These are phyloP conservation scores for Catharus minimus DNA, from an alignment of 2,113 vertebrate species.

Conservation along the genomic window DNA sequence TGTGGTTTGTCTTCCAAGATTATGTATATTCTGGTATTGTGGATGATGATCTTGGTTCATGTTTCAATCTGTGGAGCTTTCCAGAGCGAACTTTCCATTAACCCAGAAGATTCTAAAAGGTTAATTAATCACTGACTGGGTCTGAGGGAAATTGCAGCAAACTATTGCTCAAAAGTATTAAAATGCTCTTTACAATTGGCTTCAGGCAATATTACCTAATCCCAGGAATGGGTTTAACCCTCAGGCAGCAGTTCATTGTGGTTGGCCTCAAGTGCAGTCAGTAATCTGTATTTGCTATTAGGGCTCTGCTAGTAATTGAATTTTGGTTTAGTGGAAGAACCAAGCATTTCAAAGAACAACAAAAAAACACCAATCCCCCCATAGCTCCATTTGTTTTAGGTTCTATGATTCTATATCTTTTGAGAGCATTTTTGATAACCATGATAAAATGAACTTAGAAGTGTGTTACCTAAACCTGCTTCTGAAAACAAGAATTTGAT, in stretches of 20 bases:
- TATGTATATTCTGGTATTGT: background rate
- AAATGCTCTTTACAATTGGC: background rate
- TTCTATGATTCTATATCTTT: background rate
- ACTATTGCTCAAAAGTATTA: constrained; percentile 43
- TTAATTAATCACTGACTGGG: constrained; percentile 53
- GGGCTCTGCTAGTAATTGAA: constrained; percentile 29
- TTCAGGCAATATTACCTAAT: constrained; percentile 43
- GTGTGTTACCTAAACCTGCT: background rate
- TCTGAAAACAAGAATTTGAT: background rate
- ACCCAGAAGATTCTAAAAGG: constrained; percentile 42
- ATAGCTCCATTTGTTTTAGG: background rate
- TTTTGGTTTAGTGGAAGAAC: constrained; percentile 30
- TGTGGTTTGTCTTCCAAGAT: background rate
- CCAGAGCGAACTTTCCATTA: constrained; percentile 40
- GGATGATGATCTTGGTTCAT: background rate
- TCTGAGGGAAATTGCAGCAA: constrained; percentile 50
- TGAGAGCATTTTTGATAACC: background rate
- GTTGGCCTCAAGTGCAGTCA: constrained; percentile 48
- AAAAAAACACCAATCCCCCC: too few relatives aligned
- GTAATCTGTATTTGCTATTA: constrained; percentile 51
- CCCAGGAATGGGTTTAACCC: constrained; percentile 27
- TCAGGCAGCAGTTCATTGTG: constrained; percentile 26
- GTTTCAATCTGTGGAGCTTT: constrained; percentile 39
- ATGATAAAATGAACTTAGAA: background rate
- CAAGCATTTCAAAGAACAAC: background rate